Conservation (phyloP, 2,888 invertebrate species). For the Mellilla xanthometata region DNA sequence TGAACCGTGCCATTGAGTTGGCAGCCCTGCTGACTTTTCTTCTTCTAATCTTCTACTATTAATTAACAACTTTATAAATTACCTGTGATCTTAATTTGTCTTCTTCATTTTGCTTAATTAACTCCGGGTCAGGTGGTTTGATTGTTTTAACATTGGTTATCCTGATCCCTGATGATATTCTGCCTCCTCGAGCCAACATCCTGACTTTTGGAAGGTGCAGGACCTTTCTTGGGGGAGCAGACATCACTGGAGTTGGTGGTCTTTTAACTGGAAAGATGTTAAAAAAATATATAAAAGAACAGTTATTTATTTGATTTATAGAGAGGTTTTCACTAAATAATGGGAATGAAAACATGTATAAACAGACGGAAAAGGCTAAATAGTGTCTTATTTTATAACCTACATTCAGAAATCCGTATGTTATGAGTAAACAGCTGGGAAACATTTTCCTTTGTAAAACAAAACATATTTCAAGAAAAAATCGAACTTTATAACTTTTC, state of each 20-base stretch:
- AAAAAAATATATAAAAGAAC: too few relatives aligned
- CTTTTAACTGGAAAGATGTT: conserved; percentile 48
- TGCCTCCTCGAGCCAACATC: conserved; percentile 58
- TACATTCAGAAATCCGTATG: conserved; percentile 58
- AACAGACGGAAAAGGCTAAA: too few relatives aligned
- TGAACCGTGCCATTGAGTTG: too few relatives aligned
- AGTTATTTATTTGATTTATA: too few relatives aligned
- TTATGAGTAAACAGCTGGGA: conserved; percentile 55
- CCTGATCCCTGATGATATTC: conserved; percentile 49
- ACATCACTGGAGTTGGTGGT: conserved; percentile 39
- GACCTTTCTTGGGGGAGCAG: conserved; percentile 50
- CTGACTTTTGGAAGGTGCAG: conserved; percentile 65
- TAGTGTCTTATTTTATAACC: conserved; percentile 33
- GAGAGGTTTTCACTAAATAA: too few relatives aligned
- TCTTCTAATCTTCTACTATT: too few relatives aligned
- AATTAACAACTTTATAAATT: too few relatives aligned
- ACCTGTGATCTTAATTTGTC: conserved; percentile 67
- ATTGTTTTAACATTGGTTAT: conserved; percentile 69
- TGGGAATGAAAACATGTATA: too few relatives aligned
- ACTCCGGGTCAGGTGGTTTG: conserved; percentile 61
- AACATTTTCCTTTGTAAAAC: conserved; percentile 57
- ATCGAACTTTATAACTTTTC: not conserved
- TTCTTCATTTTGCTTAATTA: conserved; percentile 59
- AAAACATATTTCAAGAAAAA: conserved; percentile 50
- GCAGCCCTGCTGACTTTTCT: too few relatives aligned